Percentiles rank a stretch among this genome's conserved stretches.
Evolutionary conservation across 2,113 vertebrate species (phyloP).

Genomic region (Apteryx mantelli): DNA sequence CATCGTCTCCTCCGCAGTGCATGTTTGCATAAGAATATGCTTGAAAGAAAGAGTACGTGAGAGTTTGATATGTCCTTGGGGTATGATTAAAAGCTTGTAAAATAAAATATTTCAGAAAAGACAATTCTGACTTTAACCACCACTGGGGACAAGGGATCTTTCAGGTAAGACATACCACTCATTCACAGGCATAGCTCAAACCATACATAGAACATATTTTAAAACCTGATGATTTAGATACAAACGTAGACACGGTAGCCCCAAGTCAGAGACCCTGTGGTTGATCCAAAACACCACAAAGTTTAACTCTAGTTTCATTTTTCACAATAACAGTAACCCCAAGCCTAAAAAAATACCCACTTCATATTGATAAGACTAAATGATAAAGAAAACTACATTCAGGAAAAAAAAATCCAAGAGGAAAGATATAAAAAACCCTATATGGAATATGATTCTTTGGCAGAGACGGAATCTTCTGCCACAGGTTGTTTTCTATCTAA

Average conservation of each 20-base stretch:
- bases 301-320: background rate
- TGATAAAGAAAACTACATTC: background rate
- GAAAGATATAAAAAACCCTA: background rate
- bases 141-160: conserved; percentile 13
- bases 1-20: background rate
- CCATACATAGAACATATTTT: background rate
- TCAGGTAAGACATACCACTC: conserved; percentile 4
- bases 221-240: background rate
- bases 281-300: background rate
- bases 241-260: background rate
- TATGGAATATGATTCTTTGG: background rate
- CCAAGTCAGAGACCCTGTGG: background rate
- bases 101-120: conserved; percentile 24
- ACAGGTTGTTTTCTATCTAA: background rate
- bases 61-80: conserved; percentile 17
- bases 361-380: background rate
- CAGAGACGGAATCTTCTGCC: background rate
- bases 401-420: background rate
- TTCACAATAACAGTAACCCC: background rate
- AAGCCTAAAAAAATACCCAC: background rate
- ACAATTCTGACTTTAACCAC: conserved; percentile 34
- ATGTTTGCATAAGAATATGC: background rate
- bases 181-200: background rate
- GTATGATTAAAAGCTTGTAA: conserved; percentile 22
- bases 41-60: background rate